Base-by-base conservation (phyloP, 2,888 invertebrate species). In the Merodon equestris region DNA sequence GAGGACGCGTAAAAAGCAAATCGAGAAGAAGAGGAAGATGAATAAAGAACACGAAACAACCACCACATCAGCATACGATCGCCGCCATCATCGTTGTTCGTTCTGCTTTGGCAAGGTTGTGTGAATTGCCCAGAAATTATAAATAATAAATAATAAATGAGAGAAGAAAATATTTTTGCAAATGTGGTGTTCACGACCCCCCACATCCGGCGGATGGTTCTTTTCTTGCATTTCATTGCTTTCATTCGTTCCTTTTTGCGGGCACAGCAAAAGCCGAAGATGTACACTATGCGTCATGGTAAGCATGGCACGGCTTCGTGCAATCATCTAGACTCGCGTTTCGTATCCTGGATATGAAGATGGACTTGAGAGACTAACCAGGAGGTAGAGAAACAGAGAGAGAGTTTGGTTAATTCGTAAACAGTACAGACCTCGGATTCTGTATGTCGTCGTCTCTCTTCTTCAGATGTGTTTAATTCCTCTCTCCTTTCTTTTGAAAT, bases 181-280 rank as follows among this genome's bases (percentile, higher is more conserved):
- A 71, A 76, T 74, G 73, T 77, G 72, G 74, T 83, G 75, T 77
- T 72, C 79, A 79, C 79, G 75, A 81, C 82, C 81, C 82, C 79
- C 77, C 75, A 81, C 82, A 81, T 82, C 81, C 83, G 81, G 67
- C 50, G 71, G 63, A 68, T 71, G 61, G 63, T 72, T 74, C 63
- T 61, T 60, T 64, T 40, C 40, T 13, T 34, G n/a, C 51, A 27
- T 63, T 75, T 51, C 66, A 44, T 74, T n/a, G n/a, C 10, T 40
- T 3, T 27, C 44, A n/a, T 44, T 61, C 70, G 34, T 51, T 12
- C 19, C 45, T 50, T n/a, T n/a, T n/a, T 42, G n/a, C n/a, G 34
- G 15, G 53, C 51, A 72, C 12, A 40, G 12, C 34, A 73, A 67
- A 66, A 64, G 75, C 75, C 64, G 75, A 76, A 71, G 76, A 71